Base-by-base conservation (phyloP, 2,797 vertebrate species). In the Acipenser oxyrinchus region DNA sequence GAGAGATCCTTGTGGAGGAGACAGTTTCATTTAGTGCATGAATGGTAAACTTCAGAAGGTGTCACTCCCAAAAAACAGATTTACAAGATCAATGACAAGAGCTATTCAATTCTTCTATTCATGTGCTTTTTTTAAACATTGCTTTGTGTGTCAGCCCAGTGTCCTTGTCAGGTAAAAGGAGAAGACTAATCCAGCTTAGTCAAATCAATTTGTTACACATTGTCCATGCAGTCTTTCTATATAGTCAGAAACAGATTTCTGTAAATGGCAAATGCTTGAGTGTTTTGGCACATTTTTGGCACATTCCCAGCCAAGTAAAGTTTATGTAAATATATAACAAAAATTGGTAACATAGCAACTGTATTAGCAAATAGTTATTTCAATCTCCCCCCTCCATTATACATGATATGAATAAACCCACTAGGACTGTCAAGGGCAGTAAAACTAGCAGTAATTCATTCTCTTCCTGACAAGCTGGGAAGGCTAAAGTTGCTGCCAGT, bases 11-110 rank as follows among this genome's bases (percentile, higher is more conserved):
- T 73, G 52, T 71, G 70, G 71, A 77, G 64, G 69, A 78, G 69
- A 64, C 60, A 69, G 67, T 69, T 71, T 82, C 15, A 77, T 81
- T 80, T 80, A 78, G 65, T 73, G 64, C 68, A 76, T 75, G 63
- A 80, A 68, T 70, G 58, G 51, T 72, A 66, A 77, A 75, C 76
- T 81, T 82, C 50, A 75, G 70, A 73, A 69, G 66, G 11, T 71
- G 70, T 79, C 65, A 65, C 49, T 76, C 59, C n/a, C 74, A 74
- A 68, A 37, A 15, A 23, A 53, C 66, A 18, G 49, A 75, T 78
- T 79, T 81, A 68, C 37, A 4, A 73, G 59, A 70, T 73, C 37
- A 73, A 68, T 75, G 66, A 51, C 71, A 71, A 68, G 51, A 70
- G 52, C 63, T 62, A 66, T 77, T 81, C 63, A 60, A 12, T 12